Base-by-base conservation (phyloP, 2,797 vertebrate species). In the Helostoma temminkii region DNA sequence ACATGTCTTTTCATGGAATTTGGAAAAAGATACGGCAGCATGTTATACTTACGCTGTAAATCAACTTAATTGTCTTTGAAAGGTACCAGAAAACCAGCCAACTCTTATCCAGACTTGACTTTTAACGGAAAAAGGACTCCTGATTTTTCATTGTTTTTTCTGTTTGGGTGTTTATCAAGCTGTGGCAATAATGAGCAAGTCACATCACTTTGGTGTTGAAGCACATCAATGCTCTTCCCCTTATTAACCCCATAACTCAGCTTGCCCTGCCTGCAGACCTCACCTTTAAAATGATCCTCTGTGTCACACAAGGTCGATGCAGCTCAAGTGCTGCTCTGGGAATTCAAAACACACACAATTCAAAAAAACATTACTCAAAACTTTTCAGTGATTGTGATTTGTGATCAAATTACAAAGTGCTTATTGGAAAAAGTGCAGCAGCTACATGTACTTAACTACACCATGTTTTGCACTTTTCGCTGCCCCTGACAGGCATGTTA, bases 231-330 rank as follows among this genome's bases (percentile, higher is more conserved):
- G 83, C 80, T 66, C 54, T 60, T 42, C 21, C 62, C 58, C 77
- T 91, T 92, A 92, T 92, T 92, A 92, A 86, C 82, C 65, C 78
- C 84, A 90, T 92, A 88, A 91, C 81, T 92, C 89, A 90, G 72
- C 60, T 6, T n/a, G 15, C 21, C 47, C 75, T 58, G 64, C 53
- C 61, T 41, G 74, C 49, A 9, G 43, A 60, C 61, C 69, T 69
- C 56, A 72, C 80, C 73, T 86, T 85, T 88, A 76, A 78, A 80
- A 57, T 52, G 52, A 79, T 71, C 71, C 72, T 18, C 21, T 16
- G 66, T 47, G 67, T 74, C 15, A 2, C 41, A 22, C 56, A 19
- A 24, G 70, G 86, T 87, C 87, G 75, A 88, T 89, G 89, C n/a
- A 6, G 70, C 48, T 25, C 55, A 52, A 88, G 65, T 72, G 80